These are phyloP conservation scores for Lordiphosa mommai DNA, from an alignment of 1,140 invertebrate species.

Conservation along the genomic window DNA sequence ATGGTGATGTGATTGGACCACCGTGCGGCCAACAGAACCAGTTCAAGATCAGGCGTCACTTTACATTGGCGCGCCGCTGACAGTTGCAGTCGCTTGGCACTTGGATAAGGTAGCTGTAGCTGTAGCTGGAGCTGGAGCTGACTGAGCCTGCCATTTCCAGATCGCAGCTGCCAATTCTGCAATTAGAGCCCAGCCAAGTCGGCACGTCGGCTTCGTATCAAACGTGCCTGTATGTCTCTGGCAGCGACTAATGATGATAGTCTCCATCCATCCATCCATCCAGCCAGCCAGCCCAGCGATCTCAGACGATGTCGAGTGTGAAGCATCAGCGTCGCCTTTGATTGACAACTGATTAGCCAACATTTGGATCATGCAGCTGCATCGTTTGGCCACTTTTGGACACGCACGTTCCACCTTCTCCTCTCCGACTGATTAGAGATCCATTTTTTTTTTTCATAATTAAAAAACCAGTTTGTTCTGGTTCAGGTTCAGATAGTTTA, in stretches of 20 bases:
- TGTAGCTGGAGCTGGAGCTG: too few species aligned
- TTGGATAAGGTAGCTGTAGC: slow-evolving; percentile 36
- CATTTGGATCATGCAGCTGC: slow-evolving; percentile 36
- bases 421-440: slow-evolving; percentile 40
- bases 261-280: not conserved
- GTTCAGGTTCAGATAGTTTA: slow-evolving; percentile 43
- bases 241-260: slow-evolving; percentile 73
- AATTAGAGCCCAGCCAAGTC: slow-evolving; percentile 41
- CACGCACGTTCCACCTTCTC: slow-evolving; percentile 32
- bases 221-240: slow-evolving; percentile 63
- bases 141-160: slow-evolving; percentile 32
- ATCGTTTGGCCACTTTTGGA: slow-evolving; percentile 44
- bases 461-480: slow-evolving; percentile 61
- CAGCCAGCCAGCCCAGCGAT: slow-evolving; percentile 3
- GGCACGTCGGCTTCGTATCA: slow-evolving; percentile 50
- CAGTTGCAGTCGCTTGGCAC: slow-evolving; percentile 19
- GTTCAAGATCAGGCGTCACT: slow-evolving; percentile 74
- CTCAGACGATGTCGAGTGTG: slow-evolving; percentile 43
- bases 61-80: slow-evolving; percentile 51
- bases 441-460: slow-evolving; percentile 54
- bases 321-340: slow-evolving; percentile 66
- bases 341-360: slow-evolving; percentile 72
- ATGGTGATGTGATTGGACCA: slow-evolving; percentile 55
- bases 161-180: slow-evolving; percentile 54
- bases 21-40: slow-evolving; percentile 48